These are phyloP conservation scores for Phalacrocorax pelagicus DNA, from an alignment of 2,113 vertebrate species.

Conservation along the genomic window DNA sequence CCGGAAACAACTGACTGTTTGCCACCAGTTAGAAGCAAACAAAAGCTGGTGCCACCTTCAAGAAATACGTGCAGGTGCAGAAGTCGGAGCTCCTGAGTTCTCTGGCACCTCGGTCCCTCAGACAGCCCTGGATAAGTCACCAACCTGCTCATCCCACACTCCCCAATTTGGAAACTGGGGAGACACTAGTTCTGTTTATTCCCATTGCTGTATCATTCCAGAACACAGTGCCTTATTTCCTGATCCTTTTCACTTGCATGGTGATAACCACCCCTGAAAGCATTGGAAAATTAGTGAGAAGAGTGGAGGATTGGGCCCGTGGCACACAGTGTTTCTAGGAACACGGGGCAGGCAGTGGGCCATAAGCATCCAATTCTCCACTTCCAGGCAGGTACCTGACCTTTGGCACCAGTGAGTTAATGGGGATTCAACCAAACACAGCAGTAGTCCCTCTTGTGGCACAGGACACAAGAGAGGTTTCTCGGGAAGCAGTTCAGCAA, in stretches of 20 bases:
- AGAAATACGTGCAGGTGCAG: rapidly evolving
- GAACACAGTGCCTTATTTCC: not conserved
- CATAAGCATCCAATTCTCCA: not conserved
- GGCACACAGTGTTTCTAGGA: not conserved
- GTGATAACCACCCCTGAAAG: not conserved
- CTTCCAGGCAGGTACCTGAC: not conserved
- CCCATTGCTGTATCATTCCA: not conserved
- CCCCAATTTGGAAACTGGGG: not conserved
- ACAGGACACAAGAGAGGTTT: not conserved
- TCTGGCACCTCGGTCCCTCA: not conserved
- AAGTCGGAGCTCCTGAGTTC: not conserved
- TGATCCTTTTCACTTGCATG: not conserved
- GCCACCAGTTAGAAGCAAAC: not conserved
- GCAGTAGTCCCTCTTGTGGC: not conserved
- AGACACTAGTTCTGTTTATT: not conserved
- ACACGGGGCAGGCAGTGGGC: not conserved
- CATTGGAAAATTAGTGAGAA: not conserved
- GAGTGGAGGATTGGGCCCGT: not conserved
- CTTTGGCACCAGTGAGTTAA: not conserved
- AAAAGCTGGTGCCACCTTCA: not conserved
- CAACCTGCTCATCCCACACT: not conserved
- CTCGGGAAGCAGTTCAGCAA: not conserved
- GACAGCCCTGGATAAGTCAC: not conserved
- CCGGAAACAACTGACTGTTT: not conserved
- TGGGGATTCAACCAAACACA: not conserved